Conservation (phyloP, 2,113 vertebrate species). For the Dissostichus mawsoni region DNA sequence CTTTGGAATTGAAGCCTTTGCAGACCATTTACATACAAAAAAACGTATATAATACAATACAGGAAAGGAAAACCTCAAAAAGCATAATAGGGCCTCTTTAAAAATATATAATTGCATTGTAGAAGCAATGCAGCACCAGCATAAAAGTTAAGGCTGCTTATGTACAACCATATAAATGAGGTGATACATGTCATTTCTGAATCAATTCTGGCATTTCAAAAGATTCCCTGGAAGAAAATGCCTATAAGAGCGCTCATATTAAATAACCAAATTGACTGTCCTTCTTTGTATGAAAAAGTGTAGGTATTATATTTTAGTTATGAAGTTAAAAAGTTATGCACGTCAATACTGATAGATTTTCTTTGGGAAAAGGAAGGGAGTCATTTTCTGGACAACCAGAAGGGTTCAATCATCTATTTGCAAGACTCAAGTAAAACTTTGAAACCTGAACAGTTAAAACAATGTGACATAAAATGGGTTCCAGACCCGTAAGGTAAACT, state of each 20-base stretch:
- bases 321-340: not conserved
- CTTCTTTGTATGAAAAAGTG: slow-evolving; percentile 22
- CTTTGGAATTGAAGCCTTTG: too few species aligned
- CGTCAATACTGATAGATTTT: slow-evolving; percentile 16
- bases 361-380: slow-evolving; percentile 4
- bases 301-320: slow-evolving; percentile 38
- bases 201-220: slow-evolving; percentile 7
- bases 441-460: slow-evolving; percentile 38
- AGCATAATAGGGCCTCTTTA: not conserved
- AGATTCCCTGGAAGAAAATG: slow-evolving; percentile 29
- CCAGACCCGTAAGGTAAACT: slow-evolving; percentile 38
- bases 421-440: slow-evolving; percentile 35
- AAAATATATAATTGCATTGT: not conserved
- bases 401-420: slow-evolving; percentile 22
- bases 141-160: not conserved
- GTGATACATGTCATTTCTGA: slow-evolving; percentile 23
- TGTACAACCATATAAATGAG: not conserved
- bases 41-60: too few species aligned
- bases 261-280: too few species aligned
- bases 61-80: too few species aligned
- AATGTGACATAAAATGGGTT: slow-evolving; percentile 48
- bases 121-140: slow-evolving; percentile 26
- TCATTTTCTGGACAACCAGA: slow-evolving; percentile 18
- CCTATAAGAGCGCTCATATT: not conserved
- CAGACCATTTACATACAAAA: too few species aligned